phyloP scores from a whole-genome alignment of 1,140 invertebrate species.

The Plutomurus gul region DNA sequence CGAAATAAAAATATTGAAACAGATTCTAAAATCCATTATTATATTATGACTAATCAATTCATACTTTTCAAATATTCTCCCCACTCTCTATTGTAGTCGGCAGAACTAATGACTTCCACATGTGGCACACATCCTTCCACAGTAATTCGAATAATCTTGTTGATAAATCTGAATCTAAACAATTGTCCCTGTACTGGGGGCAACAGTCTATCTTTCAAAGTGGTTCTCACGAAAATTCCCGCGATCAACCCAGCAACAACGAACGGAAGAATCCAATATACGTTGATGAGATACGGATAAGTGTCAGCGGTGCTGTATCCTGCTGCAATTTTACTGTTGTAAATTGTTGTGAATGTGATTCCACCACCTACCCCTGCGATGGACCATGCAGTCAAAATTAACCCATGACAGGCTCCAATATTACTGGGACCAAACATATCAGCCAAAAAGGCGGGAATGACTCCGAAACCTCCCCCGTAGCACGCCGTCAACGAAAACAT shows the following conservation, averaged over 20 bases:
- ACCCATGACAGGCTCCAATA: constrained; percentile 47
- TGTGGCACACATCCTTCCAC: not conserved
- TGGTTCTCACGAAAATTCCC: not conserved
- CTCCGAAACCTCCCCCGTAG: constrained; percentile 49
- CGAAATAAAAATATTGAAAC: too few relatives aligned
- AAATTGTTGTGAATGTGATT: constrained; percentile 45
- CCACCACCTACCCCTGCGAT: constrained; percentile 47
- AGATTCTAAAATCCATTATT: too few relatives aligned
- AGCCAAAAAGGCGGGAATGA: constrained; percentile 48
- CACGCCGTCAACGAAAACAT: constrained; percentile 46
- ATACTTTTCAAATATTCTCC: not conserved
- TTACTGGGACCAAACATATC: constrained; percentile 48
- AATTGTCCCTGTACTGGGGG: not conserved
- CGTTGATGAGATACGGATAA: constrained; percentile 47
- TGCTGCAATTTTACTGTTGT: not conserved
- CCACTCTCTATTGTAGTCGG: not conserved
- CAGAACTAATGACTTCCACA: not conserved
- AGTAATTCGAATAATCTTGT: not conserved
- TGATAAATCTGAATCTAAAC: not conserved
- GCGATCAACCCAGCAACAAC: not conserved
- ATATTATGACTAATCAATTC: too few relatives aligned
- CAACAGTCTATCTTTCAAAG: not conserved
- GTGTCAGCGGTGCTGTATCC: constrained; percentile 18
- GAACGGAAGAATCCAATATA: constrained; percentile 42
- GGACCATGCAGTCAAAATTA: constrained; percentile 50